Evolutionary conservation across 2,888 invertebrate species (phyloP).

Genomic region (Chydorus sphaericus): DNA sequence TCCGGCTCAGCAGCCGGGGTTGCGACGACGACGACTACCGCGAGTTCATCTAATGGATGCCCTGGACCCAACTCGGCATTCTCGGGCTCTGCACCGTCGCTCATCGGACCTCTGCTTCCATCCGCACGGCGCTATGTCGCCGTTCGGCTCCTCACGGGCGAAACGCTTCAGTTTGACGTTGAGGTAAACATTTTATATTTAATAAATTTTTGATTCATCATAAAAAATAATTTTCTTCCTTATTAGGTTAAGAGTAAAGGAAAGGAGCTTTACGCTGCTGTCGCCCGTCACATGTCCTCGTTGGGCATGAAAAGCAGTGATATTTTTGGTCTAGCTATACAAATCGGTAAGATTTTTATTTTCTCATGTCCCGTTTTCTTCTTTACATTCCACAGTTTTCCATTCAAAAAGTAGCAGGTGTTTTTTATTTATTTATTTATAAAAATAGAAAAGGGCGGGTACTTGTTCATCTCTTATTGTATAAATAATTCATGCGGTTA

Average conservation of each 20-base stretch:
- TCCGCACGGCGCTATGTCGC: slow-evolving; percentile 28
- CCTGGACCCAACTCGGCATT: neutral
- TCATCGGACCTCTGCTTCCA: slow-evolving; percentile 17
- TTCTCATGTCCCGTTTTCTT: slow-evolving; percentile 3
- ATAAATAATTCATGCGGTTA: too few relatives aligned
- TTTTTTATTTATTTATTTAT: too few relatives aligned
- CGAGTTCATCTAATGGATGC: neutral
- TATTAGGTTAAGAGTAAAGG: slow-evolving; percentile 70
- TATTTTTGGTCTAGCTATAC: slow-evolving; percentile 68
- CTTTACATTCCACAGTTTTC: slow-evolving; percentile 20
- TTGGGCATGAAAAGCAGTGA: slow-evolving; percentile 71
- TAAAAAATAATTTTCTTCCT: neutral
- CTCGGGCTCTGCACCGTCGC: neutral
- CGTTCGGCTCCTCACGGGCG: slow-evolving; percentile 29
- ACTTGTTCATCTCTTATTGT: too few relatives aligned
- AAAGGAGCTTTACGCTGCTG: slow-evolving; percentile 65
- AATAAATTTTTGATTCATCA: neutral
- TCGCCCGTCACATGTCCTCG: slow-evolving; percentile 61
- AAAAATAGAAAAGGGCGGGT: too few relatives aligned
- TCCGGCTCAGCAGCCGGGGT: too few relatives aligned
- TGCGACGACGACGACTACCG: neutral
- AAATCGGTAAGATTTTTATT: slow-evolving; percentile 52
- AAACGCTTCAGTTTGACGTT: slow-evolving; percentile 30
- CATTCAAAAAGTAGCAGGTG: slow-evolving; percentile 28
- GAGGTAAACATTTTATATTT: slow-evolving; percentile 25